These are phyloP conservation scores for Metopolophium dirhodum DNA, from an alignment of 1,140 invertebrate species.

Conservation along the genomic window DNA sequence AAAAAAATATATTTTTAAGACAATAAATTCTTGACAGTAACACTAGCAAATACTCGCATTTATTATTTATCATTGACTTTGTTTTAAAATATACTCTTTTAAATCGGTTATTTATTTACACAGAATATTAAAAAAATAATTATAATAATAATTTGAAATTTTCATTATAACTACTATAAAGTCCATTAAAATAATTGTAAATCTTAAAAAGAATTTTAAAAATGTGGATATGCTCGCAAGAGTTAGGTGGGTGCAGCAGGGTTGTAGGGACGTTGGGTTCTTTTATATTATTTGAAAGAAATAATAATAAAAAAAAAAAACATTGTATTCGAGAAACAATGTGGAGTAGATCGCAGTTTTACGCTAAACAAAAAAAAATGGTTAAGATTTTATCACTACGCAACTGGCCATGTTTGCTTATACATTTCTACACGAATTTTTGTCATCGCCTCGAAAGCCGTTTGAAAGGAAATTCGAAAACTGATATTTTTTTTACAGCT, in stretches of 20 bases:
- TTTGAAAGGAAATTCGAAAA: neutral
- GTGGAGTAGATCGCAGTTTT: neutral
- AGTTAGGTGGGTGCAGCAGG: neutral
- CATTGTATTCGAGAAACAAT: neutral
- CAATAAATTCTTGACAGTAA: neutral
- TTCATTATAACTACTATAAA: neutral
- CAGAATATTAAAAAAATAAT: neutral
- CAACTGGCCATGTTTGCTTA: neutral
- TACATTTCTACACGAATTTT: neutral
- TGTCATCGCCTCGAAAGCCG: neutral
- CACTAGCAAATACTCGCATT: neutral
- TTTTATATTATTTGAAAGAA: neutral
- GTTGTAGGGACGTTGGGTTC: too few relatives aligned
- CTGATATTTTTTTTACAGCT: neutral
- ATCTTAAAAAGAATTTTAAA: neutral
- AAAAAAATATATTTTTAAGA: neutral
- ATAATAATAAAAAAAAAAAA: neutral
- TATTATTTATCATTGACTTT: neutral
- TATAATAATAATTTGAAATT: neutral
- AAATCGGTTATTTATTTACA: neutral
- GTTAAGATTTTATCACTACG: neutral
- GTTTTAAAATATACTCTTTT: neutral
- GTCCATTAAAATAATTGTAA: slow-evolving; percentile 7
- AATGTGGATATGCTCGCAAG: neutral
- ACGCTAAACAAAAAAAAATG: neutral